Base-by-base conservation (phyloP, 2,797 vertebrate genomes). In the Chelon labrosus region DNA sequence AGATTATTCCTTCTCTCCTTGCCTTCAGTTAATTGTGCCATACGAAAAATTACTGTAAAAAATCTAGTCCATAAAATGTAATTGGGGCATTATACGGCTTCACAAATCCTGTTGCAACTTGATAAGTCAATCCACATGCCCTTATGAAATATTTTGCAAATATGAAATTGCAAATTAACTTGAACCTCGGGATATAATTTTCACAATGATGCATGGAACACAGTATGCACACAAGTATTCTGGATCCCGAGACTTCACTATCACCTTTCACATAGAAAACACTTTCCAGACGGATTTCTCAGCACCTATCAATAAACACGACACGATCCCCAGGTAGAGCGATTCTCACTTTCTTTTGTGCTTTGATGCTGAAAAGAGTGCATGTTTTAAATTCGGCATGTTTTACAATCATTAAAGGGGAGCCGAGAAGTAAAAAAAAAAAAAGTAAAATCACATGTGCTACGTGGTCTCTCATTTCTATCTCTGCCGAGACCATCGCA, bases 11-110 rank as follows among this genome's bases (percentile, higher is more conserved):
- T 83, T 80, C 57, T 59, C 75, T 72, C 13, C 60, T n/a, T 70
- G 51, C 54, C 37, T 68, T 73, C 73, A 66, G 44, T 79, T 89
- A 84, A 86, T 85, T 88, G 64, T 78, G 59, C 64, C 70, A 70
- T 42, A 52, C 38, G 79, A 17, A 10, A 17, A 85, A 64, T 70
- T 4, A 73, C 70, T 59, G 51, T 10, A 16, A 63, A 75, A 82
- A 65, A 79, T 53, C 38, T 6, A 27, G 10, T 20, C 11, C 13
- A 60, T 31, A 16, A 65, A 52, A 63, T 72, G 7, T 47, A 77
- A 71, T 38, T 68, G 39, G 37, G 12, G 61, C 62, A 68, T 69
- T 57, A 31, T 25, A 51, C 42, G 56, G 44, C 49, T 73, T 44
- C 53, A 47, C 12, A 44, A 49, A 17, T 22, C 11, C 67, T 31